These are phyloP conservation scores for Ruditapes philippinarum DNA, from an alignment of 1,140 invertebrate species.

Conservation along the genomic window DNA sequence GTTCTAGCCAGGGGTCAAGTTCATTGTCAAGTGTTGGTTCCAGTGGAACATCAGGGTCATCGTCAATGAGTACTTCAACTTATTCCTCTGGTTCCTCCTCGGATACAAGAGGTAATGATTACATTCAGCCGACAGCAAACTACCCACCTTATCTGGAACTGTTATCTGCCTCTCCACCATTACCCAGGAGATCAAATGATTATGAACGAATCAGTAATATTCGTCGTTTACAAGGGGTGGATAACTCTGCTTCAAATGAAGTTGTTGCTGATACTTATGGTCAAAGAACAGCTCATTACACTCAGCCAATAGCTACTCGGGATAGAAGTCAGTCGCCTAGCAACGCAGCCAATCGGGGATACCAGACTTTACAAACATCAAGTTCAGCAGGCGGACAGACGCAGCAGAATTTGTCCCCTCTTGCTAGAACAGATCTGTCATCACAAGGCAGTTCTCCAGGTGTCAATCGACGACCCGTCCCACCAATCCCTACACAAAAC, in stretches of 20 bases:
- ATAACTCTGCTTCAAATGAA: background rate
- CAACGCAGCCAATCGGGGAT: background rate
- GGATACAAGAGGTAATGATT: background rate
- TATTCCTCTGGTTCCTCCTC: background rate
- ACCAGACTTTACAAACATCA: background rate
- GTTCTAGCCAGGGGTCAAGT: background rate
- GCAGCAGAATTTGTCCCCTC: background rate
- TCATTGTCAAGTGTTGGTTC: background rate
- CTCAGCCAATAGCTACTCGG: background rate
- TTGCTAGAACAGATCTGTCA: background rate
- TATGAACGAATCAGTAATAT: conserved; percentile 42
- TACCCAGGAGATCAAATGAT: conserved; percentile 12
- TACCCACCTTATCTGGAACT: background rate
- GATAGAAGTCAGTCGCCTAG: background rate
- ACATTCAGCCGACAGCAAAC: background rate
- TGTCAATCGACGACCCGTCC: background rate
- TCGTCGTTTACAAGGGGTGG: background rate
- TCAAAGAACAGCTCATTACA: background rate
- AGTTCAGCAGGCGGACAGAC: background rate
- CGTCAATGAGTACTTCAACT: background rate
- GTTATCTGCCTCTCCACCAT: background rate
- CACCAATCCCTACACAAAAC: conserved; percentile 26
- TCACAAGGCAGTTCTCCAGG: background rate
- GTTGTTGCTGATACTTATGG: background rate
- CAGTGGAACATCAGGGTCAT: background rate